Conservation (phyloP, 1,140 invertebrate species). For the Drosophila mauritiana region DNA sequence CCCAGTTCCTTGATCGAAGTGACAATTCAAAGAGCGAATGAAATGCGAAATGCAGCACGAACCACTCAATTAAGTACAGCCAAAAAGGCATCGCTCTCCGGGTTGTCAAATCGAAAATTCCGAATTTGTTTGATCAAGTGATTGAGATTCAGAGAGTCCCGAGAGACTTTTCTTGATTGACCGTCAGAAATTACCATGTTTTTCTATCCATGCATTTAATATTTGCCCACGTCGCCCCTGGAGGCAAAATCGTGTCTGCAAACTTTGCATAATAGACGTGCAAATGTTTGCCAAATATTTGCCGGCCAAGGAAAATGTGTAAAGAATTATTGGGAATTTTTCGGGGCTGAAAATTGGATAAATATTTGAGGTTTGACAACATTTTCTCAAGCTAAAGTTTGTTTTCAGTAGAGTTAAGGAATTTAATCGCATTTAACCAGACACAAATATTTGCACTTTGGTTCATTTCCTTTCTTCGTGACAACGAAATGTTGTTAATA, state of each 20-base stretch:
- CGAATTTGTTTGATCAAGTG: conserved; percentile 22
- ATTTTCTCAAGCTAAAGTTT: neutral
- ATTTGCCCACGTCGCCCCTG: conserved; percentile 12
- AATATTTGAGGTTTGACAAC: conserved; percentile 13
- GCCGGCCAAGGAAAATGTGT: conserved; percentile 18
- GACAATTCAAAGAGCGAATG: conserved; percentile 47
- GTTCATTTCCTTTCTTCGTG: neutral
- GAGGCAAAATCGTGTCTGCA: conserved; percentile 7
- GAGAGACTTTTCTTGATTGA: conserved; percentile 9
- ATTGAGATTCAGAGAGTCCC: conserved; percentile 7
- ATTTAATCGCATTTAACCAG: conserved; percentile 1
- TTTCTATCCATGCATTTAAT: conserved; percentile 23
- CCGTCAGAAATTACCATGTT: conserved; percentile 13
- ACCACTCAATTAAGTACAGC: conserved; percentile 60
- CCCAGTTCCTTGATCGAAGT: conserved; percentile 44
- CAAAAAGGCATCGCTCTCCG: conserved; percentile 1
- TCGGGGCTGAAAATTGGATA: conserved; percentile 2
- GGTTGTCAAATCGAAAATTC: conserved; percentile 13
- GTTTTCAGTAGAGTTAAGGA: neutral
- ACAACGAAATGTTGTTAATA: too few species aligned
- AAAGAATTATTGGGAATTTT: conserved; percentile 9
- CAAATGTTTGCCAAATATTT: conserved; percentile 42
- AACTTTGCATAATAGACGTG: conserved; percentile 22
- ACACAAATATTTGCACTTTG: conserved; percentile 3
- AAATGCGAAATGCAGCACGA: conserved; percentile 39